Base-by-base conservation (phyloP, 2,797 vertebrate species). In the Gymnocypris eckloni region DNA sequence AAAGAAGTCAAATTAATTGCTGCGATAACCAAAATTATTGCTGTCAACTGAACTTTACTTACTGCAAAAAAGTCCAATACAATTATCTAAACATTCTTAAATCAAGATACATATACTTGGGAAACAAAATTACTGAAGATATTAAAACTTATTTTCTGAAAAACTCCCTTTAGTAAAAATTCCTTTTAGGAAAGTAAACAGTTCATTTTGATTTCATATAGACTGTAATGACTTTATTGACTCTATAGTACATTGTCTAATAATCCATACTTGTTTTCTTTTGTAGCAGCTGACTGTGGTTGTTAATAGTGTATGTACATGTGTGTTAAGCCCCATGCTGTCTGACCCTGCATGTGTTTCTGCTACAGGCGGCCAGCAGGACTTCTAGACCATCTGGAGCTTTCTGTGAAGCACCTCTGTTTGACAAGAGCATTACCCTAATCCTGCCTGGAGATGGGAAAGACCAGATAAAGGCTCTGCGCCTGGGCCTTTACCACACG, bases 301-400 rank as follows among this genome's bases (percentile, higher is more conserved):
- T 82, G 45, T 11, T 8, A 71, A 16, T 45, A 15, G 48, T 52
- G 48, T 59, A 43, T 61, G 43, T 84, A 52, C 73, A 78, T 83
- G 39, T 11, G 15, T 79, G 75, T 93, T 91, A 91, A 48, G 61
- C 87, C 6, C 52, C 48, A 82, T 89, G 88, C 72, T 87, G 76
- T 91, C 87, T 89, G 89, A 72, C 82, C 86, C 89, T 43, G 81
- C 83, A 81, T 87, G 4, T 59, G 88, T 88, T 59, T 39, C 81
- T 88, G 89, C 89, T 43, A 80, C 64, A 88, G 22, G 2, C 83
- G 41, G 85, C 82, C 52, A 84, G 64, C 85, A 91, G 86, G 90
- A 90, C 70, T 87, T 93, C 85, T 84, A 91, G 86, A 93, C 92
- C 93, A 95, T 94, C 92, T 94, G 93, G 92, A 88, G 92, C 91